Evolutionary conservation across 2,797 vertebrate species (phyloP), one percentile per base, ranked within the genome.

Genomic region (Adelosebastes latens): DNA sequence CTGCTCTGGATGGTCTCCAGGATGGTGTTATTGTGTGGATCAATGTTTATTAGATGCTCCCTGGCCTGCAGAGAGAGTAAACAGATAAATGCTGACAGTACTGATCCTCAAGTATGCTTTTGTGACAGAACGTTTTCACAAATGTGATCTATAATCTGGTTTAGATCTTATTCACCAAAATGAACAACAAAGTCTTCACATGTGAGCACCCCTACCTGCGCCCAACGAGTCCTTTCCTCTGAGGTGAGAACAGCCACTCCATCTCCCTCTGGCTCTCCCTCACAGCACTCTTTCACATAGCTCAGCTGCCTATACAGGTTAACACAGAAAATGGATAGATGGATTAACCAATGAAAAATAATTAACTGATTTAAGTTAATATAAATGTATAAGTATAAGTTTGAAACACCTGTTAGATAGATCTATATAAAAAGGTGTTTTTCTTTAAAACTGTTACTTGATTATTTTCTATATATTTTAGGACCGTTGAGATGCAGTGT

Each of bases 1-100:
- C 97, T 96, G 89, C 93, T 97, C 92, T 99, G 97, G 90, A 99
- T 97, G 87, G 94, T 97, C 92, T 99, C 97, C 90, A 99, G 93
- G 46, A 94, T 89, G 75, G 85, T 91, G 87, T 97, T 90, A 80
- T 99, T 99, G 86, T 95, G 95, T 76, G 96, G 96, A 93, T 98
- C 96, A 61, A 99, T 96, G 83, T 82, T 87, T 79, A 98, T 97
- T 69, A 99, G 96, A 94, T 99, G 94, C 39, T 98, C 96, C 70
- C 97, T 95, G 79, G 96, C 91, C 99, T 99, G 86, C 27, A 86
- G 52, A 81, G 42, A 63, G 8, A 76, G 66, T 11, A 55, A 78
- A 58, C 55, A 65, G 25, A 68, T 11, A 59, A 25, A 6, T 42
- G 24, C 1, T 49, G 4, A 22, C 10, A 29, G 11, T 11, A 11